phyloP scores from a whole-genome alignment of 1,140 invertebrate genomes.

The Cecropterus lyciades region DNA sequence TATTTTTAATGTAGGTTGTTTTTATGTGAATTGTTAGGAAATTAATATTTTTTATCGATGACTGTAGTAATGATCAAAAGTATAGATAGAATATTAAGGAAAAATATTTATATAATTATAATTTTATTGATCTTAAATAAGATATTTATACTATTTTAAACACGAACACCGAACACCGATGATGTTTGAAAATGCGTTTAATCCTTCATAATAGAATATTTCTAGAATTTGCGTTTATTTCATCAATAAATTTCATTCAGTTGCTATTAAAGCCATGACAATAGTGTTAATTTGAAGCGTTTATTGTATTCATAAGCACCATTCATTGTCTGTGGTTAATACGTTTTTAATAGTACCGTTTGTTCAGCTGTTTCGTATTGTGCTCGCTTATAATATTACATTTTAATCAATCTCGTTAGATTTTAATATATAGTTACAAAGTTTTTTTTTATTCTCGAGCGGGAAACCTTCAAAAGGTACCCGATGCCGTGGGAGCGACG shows the following conservation, averaged over 20 bases:
- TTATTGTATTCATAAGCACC: conserved; percentile 28
- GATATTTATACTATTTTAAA: no score
- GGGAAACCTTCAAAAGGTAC: no score
- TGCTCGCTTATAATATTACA: not conserved
- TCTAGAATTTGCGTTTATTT: not conserved
- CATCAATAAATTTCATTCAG: not conserved
- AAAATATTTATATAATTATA: no score
- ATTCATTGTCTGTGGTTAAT: conserved; percentile 17
- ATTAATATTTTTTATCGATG: no score
- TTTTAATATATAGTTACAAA: not conserved
- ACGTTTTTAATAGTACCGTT: conserved; percentile 21
- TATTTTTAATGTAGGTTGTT: conserved; percentile 1
- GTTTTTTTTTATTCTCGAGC: no score
- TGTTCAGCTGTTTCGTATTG: conserved; percentile 20
- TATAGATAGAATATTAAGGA: no score
- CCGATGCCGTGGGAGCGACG: no score
- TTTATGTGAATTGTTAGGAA: not conserved
- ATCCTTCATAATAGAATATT: not conserved
- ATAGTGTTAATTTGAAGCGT: conserved; percentile 21
- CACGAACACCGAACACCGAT: no score
- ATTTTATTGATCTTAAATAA: no score
- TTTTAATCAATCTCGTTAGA: not conserved
- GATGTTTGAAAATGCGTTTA: no score
- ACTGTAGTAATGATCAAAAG: no score
- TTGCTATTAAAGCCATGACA: conserved; percentile 15